Evolutionary conservation across 2,113 vertebrate species (phyloP).

Genomic region (Malaclemys terrapin): DNA sequence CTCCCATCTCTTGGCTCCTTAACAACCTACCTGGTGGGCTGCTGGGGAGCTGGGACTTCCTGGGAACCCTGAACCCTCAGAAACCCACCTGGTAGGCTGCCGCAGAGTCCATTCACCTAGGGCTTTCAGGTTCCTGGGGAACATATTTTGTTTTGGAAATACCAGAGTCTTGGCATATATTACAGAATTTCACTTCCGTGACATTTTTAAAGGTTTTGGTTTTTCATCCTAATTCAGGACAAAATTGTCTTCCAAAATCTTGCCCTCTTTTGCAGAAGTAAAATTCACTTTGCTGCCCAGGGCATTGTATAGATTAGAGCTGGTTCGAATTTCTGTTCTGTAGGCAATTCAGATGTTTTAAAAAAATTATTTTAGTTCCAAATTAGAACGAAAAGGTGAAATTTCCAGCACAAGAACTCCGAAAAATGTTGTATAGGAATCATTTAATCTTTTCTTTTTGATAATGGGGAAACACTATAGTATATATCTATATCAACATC

Average conservation of each 20-base stretch:
- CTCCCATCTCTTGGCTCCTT: neutral
- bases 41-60: neutral
- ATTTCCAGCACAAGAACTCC: neutral
- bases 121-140: neutral
- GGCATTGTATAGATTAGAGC: neutral
- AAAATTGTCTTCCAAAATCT: neutral
- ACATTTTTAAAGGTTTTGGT: neutral
- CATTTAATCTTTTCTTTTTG: neutral
- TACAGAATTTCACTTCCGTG: neutral
- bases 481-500: no score
- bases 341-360: neutral
- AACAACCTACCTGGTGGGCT: neutral
- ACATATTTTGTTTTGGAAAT: neutral
- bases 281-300: neutral
- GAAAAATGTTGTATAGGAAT: neutral
- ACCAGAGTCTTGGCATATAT: neutral
- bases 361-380: neutral
- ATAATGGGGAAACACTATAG: neutral
- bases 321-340: neutral
- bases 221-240: neutral
- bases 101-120: neutral
- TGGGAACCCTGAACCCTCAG: neutral
- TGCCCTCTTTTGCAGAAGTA: neutral
- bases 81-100: no score
- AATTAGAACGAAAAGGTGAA: neutral